Conservation (phyloP, 2,113 vertebrate genomes). For the Leucopsar rothschildi region DNA sequence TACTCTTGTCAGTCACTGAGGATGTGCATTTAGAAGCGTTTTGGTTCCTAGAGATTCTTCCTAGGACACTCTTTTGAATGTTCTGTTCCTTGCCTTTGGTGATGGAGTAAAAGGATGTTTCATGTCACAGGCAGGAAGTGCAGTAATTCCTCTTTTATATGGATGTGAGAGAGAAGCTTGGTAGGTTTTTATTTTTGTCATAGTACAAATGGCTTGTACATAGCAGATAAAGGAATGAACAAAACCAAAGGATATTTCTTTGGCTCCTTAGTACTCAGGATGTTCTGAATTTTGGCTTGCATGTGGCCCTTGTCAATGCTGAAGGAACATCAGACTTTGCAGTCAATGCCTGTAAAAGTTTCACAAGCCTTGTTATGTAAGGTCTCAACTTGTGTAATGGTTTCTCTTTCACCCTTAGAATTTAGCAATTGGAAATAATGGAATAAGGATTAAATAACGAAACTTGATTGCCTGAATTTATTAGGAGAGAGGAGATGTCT, state of each 20-base stretch:
- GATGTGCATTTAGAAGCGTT: neutral
- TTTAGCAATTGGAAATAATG: neutral
- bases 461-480: neutral
- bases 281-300: neutral
- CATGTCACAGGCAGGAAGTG: neutral
- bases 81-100: neutral
- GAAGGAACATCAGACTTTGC: neutral
- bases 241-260: neutral
- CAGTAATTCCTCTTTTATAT: neutral
- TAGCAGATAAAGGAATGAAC: neutral
- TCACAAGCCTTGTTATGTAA: neutral
- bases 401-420: neutral
- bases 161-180: neutral
- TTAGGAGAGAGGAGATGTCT: neutral
- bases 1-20: neutral
- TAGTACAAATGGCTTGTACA: neutral
- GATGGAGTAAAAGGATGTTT: neutral
- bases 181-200: neutral
- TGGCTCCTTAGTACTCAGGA: neutral
- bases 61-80: neutral
- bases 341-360: neutral
- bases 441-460: neutral
- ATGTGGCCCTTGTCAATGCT: fast-evolving
- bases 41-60: neutral
- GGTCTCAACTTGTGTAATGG: neutral